These are phyloP conservation scores for Polypedilum vanderplanki DNA, from an alignment of 1,140 invertebrate genomes.

Conservation along the genomic window DNA sequence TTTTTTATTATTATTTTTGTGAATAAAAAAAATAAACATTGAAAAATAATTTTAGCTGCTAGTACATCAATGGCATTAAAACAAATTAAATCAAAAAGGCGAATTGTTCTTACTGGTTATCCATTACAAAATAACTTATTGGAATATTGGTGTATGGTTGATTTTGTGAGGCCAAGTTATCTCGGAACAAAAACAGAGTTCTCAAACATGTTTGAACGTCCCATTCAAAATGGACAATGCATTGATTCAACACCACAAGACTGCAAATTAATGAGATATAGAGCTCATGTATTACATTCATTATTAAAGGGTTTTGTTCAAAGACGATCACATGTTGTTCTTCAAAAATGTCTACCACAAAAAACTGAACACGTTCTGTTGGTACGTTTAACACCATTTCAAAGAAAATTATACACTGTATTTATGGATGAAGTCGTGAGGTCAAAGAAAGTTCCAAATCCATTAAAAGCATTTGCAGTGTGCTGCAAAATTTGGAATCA, in stretches of 20 bases:
- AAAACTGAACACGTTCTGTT: slow-evolving; percentile 90
- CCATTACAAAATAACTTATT: slow-evolving; percentile 93
- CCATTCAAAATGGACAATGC: slow-evolving; percentile 92
- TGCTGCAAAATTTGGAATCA: slow-evolving; percentile 99
- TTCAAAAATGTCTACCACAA: slow-evolving; percentile 76
- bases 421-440: slow-evolving; percentile 89
- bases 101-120: slow-evolving; percentile 90
- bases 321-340: slow-evolving; percentile 77
- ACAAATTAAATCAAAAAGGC: slow-evolving; percentile 80
- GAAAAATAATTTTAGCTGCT: slow-evolving; percentile 45
- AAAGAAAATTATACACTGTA: slow-evolving; percentile 78
- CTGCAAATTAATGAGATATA: slow-evolving; percentile 79
- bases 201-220: slow-evolving; percentile 91
- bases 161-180: slow-evolving; percentile 91
- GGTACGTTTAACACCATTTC: slow-evolving; percentile 78
- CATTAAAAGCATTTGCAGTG: slow-evolving; percentile 94
- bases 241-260: slow-evolving; percentile 87
- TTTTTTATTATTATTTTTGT: not conserved
- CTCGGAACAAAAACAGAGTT: slow-evolving; percentile 89
- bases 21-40: not conserved
- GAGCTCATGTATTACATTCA: slow-evolving; percentile 84
- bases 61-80: slow-evolving; percentile 88
- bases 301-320: slow-evolving; percentile 89
- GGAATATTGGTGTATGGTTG: slow-evolving; percentile 97
- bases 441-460: slow-evolving; percentile 82